A percentile compares a stretch with the other conserved stretches of the same genome.
These are phyloP conservation scores for Sebastes schlegelii DNA, from an alignment of 2,113 vertebrate genomes.

Conservation along the genomic window DNA sequence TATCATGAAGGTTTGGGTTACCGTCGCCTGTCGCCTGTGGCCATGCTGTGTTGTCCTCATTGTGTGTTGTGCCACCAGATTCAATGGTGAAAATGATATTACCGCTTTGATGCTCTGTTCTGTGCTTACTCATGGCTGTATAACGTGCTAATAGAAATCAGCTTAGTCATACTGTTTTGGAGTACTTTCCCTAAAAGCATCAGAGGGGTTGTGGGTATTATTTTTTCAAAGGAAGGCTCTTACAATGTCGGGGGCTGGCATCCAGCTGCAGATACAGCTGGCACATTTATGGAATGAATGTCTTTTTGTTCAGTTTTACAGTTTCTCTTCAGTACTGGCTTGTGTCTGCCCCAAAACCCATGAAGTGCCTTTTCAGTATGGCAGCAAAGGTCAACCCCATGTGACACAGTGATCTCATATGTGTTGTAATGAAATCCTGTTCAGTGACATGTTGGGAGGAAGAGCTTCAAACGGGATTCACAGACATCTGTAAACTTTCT, in stretches of 20 bases:
- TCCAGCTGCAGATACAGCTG: conserved; percentile 14
- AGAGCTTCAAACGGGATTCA: conserved; percentile 5
- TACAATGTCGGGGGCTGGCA: not conserved
- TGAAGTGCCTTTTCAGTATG: conserved; percentile 19
- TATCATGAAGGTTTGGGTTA: conserved; percentile 62
- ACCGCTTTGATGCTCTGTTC: conserved; percentile 65
- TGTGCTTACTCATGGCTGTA: conserved; percentile 55
- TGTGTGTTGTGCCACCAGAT: conserved; percentile 43
- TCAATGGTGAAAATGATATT: conserved; percentile 67
- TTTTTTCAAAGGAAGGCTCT: conserved; percentile 12
- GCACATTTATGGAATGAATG: not conserved
- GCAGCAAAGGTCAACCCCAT: conserved; percentile 36
- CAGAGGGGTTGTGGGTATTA: not conserved
- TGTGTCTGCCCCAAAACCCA: not conserved
- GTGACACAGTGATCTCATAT: conserved; percentile 38
- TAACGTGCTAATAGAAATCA: conserved; percentile 29
- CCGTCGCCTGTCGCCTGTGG: conserved; percentile 65
- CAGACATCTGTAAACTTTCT: conserved; percentile 2
- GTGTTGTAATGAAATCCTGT: conserved; percentile 43
- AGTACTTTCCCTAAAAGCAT: not conserved
- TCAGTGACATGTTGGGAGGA: conserved; percentile 34
- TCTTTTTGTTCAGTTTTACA: conserved; percentile 36
- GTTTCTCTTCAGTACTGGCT: conserved; percentile 12
- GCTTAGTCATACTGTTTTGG: conserved; percentile 39
- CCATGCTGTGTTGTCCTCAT: conserved; percentile 23